Percentiles rank a stretch among this genome's conserved stretches.
phyloP scores from a whole-genome alignment of 2,113 vertebrate genomes.

The Larimichthys polyactis region DNA sequence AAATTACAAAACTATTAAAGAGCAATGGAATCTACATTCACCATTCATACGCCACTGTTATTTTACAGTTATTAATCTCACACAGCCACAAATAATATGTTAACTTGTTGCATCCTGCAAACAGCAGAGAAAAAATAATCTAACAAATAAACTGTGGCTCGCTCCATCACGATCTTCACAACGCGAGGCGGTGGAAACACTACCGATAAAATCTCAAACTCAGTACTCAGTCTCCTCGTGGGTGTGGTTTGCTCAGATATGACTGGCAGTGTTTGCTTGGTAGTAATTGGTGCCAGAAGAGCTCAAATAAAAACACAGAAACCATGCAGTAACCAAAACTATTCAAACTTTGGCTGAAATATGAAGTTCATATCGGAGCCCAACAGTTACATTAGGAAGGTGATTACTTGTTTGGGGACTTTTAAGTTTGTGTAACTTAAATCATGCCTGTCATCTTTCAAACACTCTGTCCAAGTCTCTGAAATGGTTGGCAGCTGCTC shows the following conservation, averaged over 20 bases:
- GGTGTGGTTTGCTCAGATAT: not conserved
- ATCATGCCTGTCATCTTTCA: constrained; percentile 29
- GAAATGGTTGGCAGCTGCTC: constrained; percentile 58
- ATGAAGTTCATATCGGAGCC: not conserved
- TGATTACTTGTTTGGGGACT: not conserved
- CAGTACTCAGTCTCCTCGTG: not conserved
- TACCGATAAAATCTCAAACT: not conserved
- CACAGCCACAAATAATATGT: too few relatives aligned
- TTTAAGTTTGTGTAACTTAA: constrained; percentile 1
- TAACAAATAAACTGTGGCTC: too few relatives aligned
- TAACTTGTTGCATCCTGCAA: too few relatives aligned
- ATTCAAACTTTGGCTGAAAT: not conserved
- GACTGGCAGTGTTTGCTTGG: not conserved
- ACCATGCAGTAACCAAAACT: not conserved
- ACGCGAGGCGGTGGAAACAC: too few relatives aligned
- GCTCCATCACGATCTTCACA: too few relatives aligned
- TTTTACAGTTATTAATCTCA: too few relatives aligned
- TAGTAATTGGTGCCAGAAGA: not conserved
- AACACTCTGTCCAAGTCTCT: constrained; percentile 34
- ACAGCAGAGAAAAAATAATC: too few relatives aligned
- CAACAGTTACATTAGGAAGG: not conserved
- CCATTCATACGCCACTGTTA: too few relatives aligned
- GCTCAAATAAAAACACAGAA: not conserved
- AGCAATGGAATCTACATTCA: too few relatives aligned
- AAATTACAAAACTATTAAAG: too few relatives aligned